Base-by-base conservation (phyloP, 2,888 invertebrate genomes). In the Drosophila pseudotakahashii region DNA sequence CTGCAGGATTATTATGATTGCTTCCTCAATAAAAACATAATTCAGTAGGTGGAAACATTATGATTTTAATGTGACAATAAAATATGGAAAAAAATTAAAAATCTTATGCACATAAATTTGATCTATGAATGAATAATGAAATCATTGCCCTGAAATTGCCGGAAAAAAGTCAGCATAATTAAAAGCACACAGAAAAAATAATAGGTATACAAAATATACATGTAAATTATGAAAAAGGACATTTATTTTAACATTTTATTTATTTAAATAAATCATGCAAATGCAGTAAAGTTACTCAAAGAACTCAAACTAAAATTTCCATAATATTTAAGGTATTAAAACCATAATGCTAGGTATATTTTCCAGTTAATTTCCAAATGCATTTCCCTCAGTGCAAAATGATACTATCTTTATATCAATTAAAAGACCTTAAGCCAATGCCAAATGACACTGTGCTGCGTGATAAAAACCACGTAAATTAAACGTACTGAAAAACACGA, bases 381-480 rank as follows among this genome's bases (percentile, higher is more conserved):
- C 37, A 39, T 16, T 51, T 36, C 13, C n/a, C 19, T 6, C 19
- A 16, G 55, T 41, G 41, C 41, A 16, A 23, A 41, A 16, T 10
- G 2, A 23, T 52, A 37, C 41, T 63, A 55, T 72, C 51, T 32
- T 36, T 9, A 14, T n/a, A 63, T 55, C 70, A 72, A 72, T 72
- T 85, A 75, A 59, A 66, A 50, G 61, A 37, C 75, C 54, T 54
- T 70, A 66, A 52, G 60, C 66, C 55, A 50, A 39, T 42, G 51
- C 73, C 73, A 53, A 47, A 48, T 78, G 73, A 55, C 78, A 62
- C 41, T 54, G 26, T 23, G 30, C 54, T 50, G 45, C 64, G 70
- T 71, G 72, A 78, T 83, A 76, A 80, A 78, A 75, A 34, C 60
- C 73, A 67, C 69, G 67, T 77, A 73, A 73, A 76, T 55, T 51